phyloP scores from a whole-genome alignment of 2,888 invertebrate species.

The Pollenia griseotomentosa region DNA sequence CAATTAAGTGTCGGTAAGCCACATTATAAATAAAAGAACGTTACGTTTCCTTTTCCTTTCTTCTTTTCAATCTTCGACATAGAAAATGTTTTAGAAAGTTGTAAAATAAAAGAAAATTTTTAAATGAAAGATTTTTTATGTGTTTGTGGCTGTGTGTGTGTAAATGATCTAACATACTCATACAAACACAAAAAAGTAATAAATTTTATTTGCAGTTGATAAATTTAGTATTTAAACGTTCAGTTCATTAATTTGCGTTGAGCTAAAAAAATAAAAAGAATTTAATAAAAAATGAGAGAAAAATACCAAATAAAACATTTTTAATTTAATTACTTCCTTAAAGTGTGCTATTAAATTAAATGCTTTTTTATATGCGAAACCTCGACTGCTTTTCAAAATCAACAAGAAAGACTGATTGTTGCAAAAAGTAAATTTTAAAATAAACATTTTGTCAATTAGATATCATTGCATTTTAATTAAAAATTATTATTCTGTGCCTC shows the following conservation, averaged over 20 bases:
- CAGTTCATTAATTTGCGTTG: slow-evolving; percentile 28
- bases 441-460: slow-evolving; percentile 52
- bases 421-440: slow-evolving; percentile 25
- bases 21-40: slow-evolving; percentile 57
- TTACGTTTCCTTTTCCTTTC: neutral
- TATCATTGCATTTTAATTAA: slow-evolving; percentile 29
- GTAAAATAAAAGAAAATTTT: slow-evolving; percentile 20
- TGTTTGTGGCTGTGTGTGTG: neutral
- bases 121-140: neutral
- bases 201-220: slow-evolving; percentile 45
- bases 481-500: neutral
- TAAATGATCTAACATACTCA: neutral
- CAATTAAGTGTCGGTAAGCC: slow-evolving; percentile 66
- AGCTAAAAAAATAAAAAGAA: neutral
- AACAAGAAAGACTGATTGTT: slow-evolving; percentile 8
- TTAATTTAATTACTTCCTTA: slow-evolving; percentile 59
- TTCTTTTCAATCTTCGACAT: neutral
- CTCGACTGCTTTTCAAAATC: neutral
- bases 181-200: slow-evolving; percentile 17
- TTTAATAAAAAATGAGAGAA: neutral
- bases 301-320: slow-evolving; percentile 25
- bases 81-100: slow-evolving; percentile 3
- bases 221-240: slow-evolving; percentile 49
- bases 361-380: neutral
- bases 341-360: slow-evolving; percentile 45